Evolutionary conservation across 2,797 vertebrate species (phyloP).

Genomic region (Peromyscus melanophrys): DNA sequence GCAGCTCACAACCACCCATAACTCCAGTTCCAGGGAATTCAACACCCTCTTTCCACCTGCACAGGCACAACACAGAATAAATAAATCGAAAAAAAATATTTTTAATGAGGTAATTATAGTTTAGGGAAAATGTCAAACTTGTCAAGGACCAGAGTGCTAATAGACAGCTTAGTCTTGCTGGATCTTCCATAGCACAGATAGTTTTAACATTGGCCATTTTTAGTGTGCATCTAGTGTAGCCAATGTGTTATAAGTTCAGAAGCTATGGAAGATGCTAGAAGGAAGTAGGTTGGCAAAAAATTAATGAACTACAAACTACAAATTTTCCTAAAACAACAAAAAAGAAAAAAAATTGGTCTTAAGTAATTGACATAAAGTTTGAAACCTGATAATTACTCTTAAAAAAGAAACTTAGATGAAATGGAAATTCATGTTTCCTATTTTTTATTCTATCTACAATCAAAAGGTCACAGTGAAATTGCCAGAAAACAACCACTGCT

Average conservation of each 20-base stretch:
- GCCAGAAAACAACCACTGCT: neutral
- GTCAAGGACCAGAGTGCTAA: constrained; percentile 25
- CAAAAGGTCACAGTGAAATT: neutral
- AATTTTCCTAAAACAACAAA: neutral
- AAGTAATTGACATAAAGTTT: neutral
- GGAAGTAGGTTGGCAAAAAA: neutral
- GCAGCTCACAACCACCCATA: neutral
- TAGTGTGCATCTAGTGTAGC: neutral
- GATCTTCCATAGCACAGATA: neutral
- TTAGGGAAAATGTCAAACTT: constrained; percentile 55
- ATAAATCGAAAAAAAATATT: neutral
- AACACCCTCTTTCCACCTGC: neutral
- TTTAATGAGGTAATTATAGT: constrained; percentile 15
- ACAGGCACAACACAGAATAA: neutral
- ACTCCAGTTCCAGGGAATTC: neutral
- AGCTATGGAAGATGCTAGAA: neutral
- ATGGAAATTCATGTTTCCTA: neutral
- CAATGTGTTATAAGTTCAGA: neutral
- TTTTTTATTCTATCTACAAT: neutral
- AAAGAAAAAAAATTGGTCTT: neutral
- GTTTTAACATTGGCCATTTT: neutral
- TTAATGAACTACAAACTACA: neutral
- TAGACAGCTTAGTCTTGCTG: neutral
- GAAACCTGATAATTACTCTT: neutral
- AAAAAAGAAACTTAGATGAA: neutral